Conservation (phyloP, 1,140 invertebrate genomes). For the Caenorhabditis inopinata region DNA sequence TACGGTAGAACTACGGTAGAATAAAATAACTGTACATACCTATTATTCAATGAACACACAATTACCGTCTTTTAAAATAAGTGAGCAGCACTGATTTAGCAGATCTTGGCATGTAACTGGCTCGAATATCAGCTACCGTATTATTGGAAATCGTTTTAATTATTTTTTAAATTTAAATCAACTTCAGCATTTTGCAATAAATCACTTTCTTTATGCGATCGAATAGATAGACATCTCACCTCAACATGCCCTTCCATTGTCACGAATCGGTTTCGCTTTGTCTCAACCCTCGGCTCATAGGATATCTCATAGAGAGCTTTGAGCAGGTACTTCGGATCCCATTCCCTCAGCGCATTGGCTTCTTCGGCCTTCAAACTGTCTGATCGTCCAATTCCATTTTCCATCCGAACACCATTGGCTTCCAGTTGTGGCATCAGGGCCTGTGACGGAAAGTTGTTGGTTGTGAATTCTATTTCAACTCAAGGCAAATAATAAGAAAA, state of each 20-base stretch:
- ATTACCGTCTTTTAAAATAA: no score
- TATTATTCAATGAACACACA: no score
- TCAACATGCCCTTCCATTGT: constrained; percentile 66
- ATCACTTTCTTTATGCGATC: no score
- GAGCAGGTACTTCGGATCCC: constrained; percentile 45
- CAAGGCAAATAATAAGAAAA: constrained; percentile 2
- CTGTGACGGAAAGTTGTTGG: not conserved
- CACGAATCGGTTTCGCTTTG: constrained; percentile 50
- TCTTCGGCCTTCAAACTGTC: constrained; percentile 38
- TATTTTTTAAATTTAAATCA: no score
- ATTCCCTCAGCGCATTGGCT: constrained; percentile 38
- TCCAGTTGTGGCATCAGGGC: constrained; percentile 27
- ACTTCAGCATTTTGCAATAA: not conserved
- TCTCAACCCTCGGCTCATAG: constrained; percentile 49
- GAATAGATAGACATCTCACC: not conserved
- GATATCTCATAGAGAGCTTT: constrained; percentile 48
- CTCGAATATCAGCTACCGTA: no score
- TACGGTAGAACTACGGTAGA: no score
- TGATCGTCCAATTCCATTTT: constrained; percentile 38
- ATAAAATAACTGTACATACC: no score
- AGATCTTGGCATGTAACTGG: no score
- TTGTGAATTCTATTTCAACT: constrained; percentile 1
- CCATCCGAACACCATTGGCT: constrained; percentile 32
- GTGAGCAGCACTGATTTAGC: no score
- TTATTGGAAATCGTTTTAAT: no score